Evolutionary conservation across 2,888 invertebrate species (phyloP).

Genomic region (Temnothorax ravouxi): DNA sequence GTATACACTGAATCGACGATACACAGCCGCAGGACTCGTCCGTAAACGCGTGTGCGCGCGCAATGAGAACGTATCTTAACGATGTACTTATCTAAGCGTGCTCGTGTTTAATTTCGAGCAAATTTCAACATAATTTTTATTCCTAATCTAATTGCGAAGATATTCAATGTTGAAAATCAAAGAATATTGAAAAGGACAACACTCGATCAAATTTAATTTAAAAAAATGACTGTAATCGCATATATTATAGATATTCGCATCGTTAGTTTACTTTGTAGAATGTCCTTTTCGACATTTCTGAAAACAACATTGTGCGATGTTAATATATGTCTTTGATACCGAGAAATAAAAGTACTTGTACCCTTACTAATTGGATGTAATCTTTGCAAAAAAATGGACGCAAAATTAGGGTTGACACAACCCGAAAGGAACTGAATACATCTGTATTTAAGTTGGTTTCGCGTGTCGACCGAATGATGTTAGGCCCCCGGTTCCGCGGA

Average conservation of each 20-base stretch:
- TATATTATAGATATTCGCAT: background rate
- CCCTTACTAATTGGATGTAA: conserved; percentile 11
- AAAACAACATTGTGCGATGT: background rate
- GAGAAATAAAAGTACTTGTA: background rate
- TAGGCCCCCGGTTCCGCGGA: conserved; percentile 14
- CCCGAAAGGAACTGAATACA: conserved; percentile 11
- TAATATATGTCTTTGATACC: background rate
- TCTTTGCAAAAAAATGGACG: conserved; percentile 5
- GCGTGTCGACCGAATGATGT: conserved; percentile 23
- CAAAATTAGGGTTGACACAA: background rate
- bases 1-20: conserved; percentile 65
- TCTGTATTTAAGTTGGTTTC: conserved; percentile 41
- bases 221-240: background rate
- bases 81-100: background rate
- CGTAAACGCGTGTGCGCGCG: conserved; percentile 38
- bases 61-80: conserved; percentile 27
- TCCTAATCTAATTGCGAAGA: background rate
- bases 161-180: background rate
- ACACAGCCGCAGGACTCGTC: conserved; percentile 43
- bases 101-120: conserved; percentile 2
- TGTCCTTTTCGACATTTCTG: background rate
- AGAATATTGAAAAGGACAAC: background rate
- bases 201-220: background rate
- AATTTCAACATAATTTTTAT: background rate
- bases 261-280: background rate